These are phyloP conservation scores for Clarias gariepinus DNA, from an alignment of 2,113 vertebrate genomes.

Conservation along the genomic window DNA sequence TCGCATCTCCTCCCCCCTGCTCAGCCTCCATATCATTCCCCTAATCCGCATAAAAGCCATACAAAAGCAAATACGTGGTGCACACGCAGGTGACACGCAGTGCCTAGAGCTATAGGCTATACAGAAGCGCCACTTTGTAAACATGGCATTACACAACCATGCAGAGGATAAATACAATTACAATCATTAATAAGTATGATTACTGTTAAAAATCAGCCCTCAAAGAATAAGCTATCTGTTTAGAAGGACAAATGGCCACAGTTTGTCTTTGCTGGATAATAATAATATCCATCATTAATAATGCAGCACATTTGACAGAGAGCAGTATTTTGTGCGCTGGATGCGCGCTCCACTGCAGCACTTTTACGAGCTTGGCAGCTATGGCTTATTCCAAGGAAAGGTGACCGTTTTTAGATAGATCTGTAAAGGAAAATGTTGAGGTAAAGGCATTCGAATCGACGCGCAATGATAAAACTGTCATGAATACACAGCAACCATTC, in stretches of 20 bases:
- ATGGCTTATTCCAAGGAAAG: constrained; percentile 43
- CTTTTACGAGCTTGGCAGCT: constrained; percentile 37
- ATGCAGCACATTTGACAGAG: constrained; percentile 29
- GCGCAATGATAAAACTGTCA: constrained; percentile 1
- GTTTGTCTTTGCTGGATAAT: neutral
- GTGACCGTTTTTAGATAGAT: constrained; percentile 12
- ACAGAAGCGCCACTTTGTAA: neutral
- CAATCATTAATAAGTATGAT: neutral
- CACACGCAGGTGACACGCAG: constrained; percentile 1
- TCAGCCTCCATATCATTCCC: constrained; percentile 39
- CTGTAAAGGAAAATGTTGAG: constrained; percentile 3
- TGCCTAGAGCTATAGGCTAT: neutral
- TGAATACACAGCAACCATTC: constrained; percentile 9
- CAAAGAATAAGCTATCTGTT: neutral
- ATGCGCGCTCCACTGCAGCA: constrained; percentile 53
- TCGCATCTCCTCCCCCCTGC: constrained; percentile 40
- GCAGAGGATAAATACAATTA: constrained; percentile 27
- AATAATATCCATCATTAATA: constrained; percentile 12
- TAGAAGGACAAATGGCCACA: constrained; percentile 8
- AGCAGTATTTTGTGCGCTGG: constrained; percentile 22
- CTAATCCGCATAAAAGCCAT: constrained; percentile 28
- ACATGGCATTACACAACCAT: constrained; percentile 33
- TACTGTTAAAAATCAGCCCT: neutral
- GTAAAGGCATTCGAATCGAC: neutral
- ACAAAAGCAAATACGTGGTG: constrained; percentile 10